Evolutionary conservation across 2,888 invertebrate species (phyloP).

Genomic region (Desoria tigrina): DNA sequence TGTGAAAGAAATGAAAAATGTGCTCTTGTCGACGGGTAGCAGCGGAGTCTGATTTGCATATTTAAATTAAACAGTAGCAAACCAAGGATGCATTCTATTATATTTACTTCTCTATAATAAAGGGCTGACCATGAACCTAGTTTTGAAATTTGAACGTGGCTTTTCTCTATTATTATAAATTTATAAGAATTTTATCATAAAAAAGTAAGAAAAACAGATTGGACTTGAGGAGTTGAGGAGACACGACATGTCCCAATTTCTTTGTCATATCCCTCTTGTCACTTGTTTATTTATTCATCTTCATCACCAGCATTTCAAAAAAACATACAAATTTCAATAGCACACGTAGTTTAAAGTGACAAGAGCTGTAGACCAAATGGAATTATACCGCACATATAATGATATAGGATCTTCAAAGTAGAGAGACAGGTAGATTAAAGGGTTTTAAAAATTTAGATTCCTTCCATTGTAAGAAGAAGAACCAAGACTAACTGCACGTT

Average conservation of each 20-base stretch:
- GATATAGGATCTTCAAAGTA: too few relatives aligned
- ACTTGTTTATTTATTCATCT: slow-evolving; percentile 12
- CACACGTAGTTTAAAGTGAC: too few relatives aligned
- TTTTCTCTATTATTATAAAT: too few relatives aligned
- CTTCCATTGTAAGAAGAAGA: background rate
- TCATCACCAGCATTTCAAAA: slow-evolving; percentile 1
- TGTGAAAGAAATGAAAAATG: too few relatives aligned
- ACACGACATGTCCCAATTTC: slow-evolving; percentile 8
- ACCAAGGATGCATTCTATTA: too few relatives aligned
- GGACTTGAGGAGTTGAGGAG: background rate
- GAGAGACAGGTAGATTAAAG: slow-evolving; percentile 12
- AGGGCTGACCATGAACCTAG: slow-evolving; percentile 3
- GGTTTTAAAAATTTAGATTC: slow-evolving; percentile 7
- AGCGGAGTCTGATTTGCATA: too few relatives aligned
- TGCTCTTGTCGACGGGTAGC: too few relatives aligned
- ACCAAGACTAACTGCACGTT: slow-evolving; percentile 17
- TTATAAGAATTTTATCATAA: background rate
- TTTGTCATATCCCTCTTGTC: background rate
- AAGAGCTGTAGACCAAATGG: too few relatives aligned
- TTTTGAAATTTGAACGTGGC: background rate
- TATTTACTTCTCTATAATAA: too few relatives aligned
- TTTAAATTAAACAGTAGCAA: too few relatives aligned
- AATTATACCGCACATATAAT: too few relatives aligned
- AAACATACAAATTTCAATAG: background rate
- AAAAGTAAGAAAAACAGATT: background rate